phyloP scores from a whole-genome alignment of 2,888 invertebrate genomes.

The Drosophila nigritarsus region DNA sequence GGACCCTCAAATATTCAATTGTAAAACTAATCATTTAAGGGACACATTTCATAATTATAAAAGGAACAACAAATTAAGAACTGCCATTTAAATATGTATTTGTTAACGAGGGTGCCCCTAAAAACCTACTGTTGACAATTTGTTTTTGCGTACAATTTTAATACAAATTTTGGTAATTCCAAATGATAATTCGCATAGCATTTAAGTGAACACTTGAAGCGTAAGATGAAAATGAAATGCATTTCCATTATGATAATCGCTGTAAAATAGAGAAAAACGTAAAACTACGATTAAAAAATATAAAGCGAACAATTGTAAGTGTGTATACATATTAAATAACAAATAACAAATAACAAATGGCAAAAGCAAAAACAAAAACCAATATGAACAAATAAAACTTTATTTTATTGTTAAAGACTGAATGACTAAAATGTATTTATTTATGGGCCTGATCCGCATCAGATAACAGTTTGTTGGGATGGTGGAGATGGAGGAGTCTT shows the following conservation, averaged over 20 bases:
- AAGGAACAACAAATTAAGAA: conserved; percentile 38
- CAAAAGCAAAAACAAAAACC: conserved; percentile 51
- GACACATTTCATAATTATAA: conserved; percentile 17
- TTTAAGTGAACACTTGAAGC: conserved; percentile 59
- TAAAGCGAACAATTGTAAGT: conserved; percentile 61
- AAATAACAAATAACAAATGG: conserved; percentile 37
- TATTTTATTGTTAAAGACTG: conserved; percentile 84
- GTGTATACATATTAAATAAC: conserved; percentile 60
- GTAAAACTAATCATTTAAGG: conserved; percentile 45
- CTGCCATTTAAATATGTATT: conserved; percentile 66
- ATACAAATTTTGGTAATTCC: conserved; percentile 34
- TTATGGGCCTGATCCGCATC: neutral
- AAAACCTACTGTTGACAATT: conserved; percentile 54
- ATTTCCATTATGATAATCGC: conserved; percentile 55
- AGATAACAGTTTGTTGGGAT: neutral
- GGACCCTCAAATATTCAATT: conserved; percentile 21
- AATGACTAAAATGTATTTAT: conserved; percentile 51
- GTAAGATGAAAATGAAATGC: conserved; percentile 48
- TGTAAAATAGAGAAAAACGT: conserved; percentile 65
- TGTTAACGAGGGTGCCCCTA: conserved; percentile 29
- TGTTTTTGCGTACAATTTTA: conserved; percentile 47
- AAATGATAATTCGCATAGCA: conserved; percentile 51
- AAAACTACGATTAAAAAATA: conserved; percentile 13
- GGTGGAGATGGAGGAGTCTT: neutral
- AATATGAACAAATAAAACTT: conserved; percentile 74